phyloP scores from a whole-genome alignment of 2,797 vertebrate species.

The Labroides dimidiatus region DNA sequence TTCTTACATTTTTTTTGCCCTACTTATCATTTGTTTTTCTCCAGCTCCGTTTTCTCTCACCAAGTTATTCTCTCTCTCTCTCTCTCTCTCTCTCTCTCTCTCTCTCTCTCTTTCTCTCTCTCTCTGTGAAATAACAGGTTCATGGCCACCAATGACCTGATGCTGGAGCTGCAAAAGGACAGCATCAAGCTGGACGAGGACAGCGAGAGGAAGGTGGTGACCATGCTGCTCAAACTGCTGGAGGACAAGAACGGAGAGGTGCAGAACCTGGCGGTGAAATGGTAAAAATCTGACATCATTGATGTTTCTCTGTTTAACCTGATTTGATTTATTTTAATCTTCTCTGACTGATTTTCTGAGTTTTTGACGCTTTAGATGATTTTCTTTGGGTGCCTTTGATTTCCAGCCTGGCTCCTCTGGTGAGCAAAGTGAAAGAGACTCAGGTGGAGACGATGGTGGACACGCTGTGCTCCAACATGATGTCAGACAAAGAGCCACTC shows the following conservation, averaged over 20 bases:
- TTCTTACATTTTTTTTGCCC: too few species aligned
- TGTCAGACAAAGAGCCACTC: conserved; percentile 94
- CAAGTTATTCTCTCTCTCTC: neutral
- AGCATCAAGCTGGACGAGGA: conserved; percentile 96
- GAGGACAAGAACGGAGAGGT: conserved; percentile 98
- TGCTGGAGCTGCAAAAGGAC: conserved; percentile 97
- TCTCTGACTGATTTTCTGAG: neutral
- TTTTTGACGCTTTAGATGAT: neutral
- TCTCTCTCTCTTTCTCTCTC: neutral
- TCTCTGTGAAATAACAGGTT: conserved; percentile 81
- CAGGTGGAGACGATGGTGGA: conserved; percentile 98
- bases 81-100: neutral
- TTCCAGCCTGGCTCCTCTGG: conserved; percentile 91
- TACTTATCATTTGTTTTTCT: neutral
- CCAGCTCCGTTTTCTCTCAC: neutral
- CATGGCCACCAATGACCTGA: conserved; percentile 97
- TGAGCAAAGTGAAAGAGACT: conserved; percentile 95
- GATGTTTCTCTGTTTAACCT: too few species aligned
- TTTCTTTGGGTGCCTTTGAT: conserved; percentile 10
- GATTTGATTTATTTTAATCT: neutral
- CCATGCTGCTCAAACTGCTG: conserved; percentile 91
- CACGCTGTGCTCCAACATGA: conserved; percentile 92
- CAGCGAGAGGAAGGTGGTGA: conserved; percentile 94
- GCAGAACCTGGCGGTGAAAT: conserved; percentile 96
- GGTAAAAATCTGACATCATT: conserved; percentile 63